phyloP scores from a whole-genome alignment of 2,888 invertebrate species.

The Microctonus hyperodae region DNA sequence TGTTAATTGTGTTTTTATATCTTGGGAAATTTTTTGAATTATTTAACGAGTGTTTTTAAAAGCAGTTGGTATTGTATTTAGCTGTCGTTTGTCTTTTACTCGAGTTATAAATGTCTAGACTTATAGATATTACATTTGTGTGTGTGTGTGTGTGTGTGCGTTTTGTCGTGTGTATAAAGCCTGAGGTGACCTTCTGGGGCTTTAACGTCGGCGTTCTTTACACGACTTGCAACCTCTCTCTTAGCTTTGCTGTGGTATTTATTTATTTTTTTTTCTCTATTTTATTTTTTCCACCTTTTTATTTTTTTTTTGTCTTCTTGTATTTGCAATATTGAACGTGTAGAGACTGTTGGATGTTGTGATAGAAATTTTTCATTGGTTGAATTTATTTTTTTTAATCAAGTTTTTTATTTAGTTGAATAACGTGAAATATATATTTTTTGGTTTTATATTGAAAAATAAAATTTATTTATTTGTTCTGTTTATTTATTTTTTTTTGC shows the following conservation, averaged over 20 bases:
- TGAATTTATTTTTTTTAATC: too few relatives aligned
- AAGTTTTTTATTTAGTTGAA: not conserved
- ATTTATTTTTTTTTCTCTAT: conserved; percentile 13
- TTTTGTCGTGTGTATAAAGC: conserved; percentile 4
- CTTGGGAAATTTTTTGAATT: too few relatives aligned
- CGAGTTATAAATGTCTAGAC: not conserved
- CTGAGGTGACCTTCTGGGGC: conserved; percentile 36
- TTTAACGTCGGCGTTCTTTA: conserved; percentile 23
- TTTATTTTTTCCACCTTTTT: conserved; percentile 7
- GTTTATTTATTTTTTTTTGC: too few relatives aligned
- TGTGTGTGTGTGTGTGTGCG: not conserved
- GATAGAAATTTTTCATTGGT: too few relatives aligned
- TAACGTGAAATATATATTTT: too few relatives aligned
- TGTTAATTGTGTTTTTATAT: too few relatives aligned
- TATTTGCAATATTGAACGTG: conserved; percentile 9
- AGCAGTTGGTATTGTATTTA: not conserved
- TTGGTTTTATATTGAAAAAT: not conserved
- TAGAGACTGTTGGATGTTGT: not conserved
- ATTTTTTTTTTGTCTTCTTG: not conserved
- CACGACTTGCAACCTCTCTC: not conserved
- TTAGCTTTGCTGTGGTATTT: conserved; percentile 16
- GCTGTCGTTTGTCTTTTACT: not conserved
- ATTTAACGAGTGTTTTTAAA: too few relatives aligned
- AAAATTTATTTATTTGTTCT: not conserved
- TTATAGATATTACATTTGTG: not conserved